Evolutionary conservation across 1,140 invertebrate species (phyloP), one percentile per base, ranked within the genome.

Genomic region (Drosophila pandora): DNA sequence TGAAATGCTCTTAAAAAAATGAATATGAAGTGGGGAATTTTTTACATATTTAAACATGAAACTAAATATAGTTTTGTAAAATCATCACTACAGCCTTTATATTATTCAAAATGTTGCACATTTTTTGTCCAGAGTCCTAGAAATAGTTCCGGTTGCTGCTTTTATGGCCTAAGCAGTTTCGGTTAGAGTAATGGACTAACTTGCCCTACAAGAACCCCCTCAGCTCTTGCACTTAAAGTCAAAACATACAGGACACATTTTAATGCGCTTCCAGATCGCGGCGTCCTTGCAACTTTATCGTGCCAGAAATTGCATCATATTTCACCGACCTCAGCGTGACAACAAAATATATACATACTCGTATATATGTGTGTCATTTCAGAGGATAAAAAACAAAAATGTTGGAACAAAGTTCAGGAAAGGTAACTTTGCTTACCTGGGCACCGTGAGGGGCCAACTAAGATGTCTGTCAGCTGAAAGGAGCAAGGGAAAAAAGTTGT

Each of bases 241-340:
- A 82, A 82, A 71, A 70, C 76, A 74, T 70, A 55, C 73, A 69
- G 71, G 61, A 75, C 60, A 75, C 62, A 76, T 76, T 76, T 69
- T 76, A 71, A 76, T 76, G 72, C 72, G 71, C 71, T 75, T 57
- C 60, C 47, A 75, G 71, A 75, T 74, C 71, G 61, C 21, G 59
- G 70, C 60, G 78, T 81, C 77, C 79, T 79, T 82, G 82, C 78
- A 87, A 88, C 78, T 87, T 87, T 87, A 85, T 85, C 82, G 82
- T 69, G 49, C 69, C 82, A 88, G 79, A 88, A 87, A 87, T 88
- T 88, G 83, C 83, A 87, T 87, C 82, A 87, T 87, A 82, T 87
- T 87, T 87, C 82, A 87, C 71, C 63, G 60, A 65, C 60, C 70
- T 65, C 47, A 82, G 70, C 70, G 65, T 57, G 83, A 87, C 83